phyloP scores from a whole-genome alignment of 1,140 invertebrate species.

The Lepidurus apus region DNA sequence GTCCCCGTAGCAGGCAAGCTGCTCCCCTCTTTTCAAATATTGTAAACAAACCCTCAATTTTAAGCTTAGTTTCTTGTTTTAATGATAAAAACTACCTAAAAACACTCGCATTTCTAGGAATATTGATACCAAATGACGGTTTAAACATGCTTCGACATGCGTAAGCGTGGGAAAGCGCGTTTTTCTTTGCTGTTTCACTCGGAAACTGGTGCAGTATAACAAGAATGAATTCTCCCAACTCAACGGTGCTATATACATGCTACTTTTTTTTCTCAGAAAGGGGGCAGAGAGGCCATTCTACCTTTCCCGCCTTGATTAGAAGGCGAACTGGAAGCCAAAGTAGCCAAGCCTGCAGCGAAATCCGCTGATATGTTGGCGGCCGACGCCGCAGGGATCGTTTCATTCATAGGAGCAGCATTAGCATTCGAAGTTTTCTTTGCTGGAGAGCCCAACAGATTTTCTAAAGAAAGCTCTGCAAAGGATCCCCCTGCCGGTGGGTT shows the following conservation, averaged over 20 bases:
- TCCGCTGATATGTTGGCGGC: background rate
- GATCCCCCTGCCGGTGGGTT: background rate
- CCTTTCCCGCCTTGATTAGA: conserved; percentile 34
- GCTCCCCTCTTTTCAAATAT: too few species aligned
- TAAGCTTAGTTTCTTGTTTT: too few species aligned
- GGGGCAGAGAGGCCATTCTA: background rate
- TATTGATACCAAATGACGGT: too few species aligned
- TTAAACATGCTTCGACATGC: too few species aligned
- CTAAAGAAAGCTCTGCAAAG: background rate
- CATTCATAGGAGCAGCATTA: conserved; percentile 11
- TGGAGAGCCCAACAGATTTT: conserved; percentile 3
- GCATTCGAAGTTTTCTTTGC: background rate
- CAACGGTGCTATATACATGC: conserved; percentile 35
- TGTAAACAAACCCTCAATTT: too few species aligned
- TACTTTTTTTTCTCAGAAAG: conserved; percentile 32
- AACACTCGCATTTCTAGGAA: too few species aligned
- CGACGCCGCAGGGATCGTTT: conserved; percentile 11
- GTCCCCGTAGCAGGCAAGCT: too few species aligned
- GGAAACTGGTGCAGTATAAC: too few species aligned
- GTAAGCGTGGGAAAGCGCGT: too few species aligned
- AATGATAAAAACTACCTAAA: too few species aligned
- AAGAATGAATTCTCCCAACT: background rate
- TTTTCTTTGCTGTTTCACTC: too few species aligned
- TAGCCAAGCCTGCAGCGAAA: background rate
- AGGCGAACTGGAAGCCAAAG: conserved; percentile 29